Base-by-base conservation (phyloP, 37 sponge, comb jelly and placozoan genomes). In the Petrosia ficiformis region DNA sequence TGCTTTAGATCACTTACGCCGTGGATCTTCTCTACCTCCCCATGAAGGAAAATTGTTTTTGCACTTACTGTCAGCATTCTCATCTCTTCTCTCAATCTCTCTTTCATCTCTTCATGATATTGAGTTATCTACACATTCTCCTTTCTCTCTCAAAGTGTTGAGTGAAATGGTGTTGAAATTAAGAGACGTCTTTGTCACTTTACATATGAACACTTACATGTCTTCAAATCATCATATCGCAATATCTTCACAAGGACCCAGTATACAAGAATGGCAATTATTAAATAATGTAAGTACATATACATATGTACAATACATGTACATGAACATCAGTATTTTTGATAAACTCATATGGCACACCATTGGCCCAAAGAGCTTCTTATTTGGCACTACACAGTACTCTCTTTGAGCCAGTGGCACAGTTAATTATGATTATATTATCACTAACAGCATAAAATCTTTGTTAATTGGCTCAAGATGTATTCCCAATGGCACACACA, bases 101-200 rank as follows among this genome's bases (percentile, higher is more conserved):
- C 86, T 90, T n/a, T 72, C 73, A 10, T 78, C 86, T 14, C 81
- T 90, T 29, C 90, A 90, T 38, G 90, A 90, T 65, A 73, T 73
- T 1, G 90, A 90, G 74, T 80, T 90, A 67, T 48, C 64, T 22
- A 70, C 73, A 30, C 59, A 58, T 32, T 26, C 70, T 41, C 87
- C 87, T 1, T 86, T 90, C 79, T 72, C 87, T n/a, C 75, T 72
- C 33, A 4, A 43, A 0, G 42, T 74, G 56, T 61, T 90, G 40
- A 35, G 59, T 0, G 60, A 29, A 35, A 79, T 90, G 78, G 54
- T 64, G 25, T 39, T 24, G 8, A 22, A 54, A 0, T 66, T 90
- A 31, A 73, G 83, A 60, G 83, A 90, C 40, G 70, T 82, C 19
- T 82, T 72, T 52, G 65, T 90, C 0, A 71, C 32, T 22, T 52